Base-by-base conservation (phyloP, 1,140 invertebrate genomes). In the Zaprionus kolodkinae region DNA sequence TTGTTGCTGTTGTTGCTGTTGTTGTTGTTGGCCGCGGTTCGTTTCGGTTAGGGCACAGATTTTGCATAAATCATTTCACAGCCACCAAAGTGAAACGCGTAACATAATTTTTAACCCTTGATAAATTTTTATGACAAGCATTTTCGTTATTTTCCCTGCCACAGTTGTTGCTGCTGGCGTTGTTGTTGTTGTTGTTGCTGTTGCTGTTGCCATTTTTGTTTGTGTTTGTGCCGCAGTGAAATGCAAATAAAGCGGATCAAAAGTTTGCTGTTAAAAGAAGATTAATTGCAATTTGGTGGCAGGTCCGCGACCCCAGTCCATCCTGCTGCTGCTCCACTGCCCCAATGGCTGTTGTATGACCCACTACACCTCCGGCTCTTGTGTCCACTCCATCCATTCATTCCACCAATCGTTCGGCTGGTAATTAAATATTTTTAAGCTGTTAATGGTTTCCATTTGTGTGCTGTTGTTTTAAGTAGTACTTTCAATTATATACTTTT, bases 341-440 rank as follows among this genome's bases (percentile, higher is more conserved):
- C 7, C 40, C 40, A 17, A 45, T 45, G 40, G 40, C 40, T 45
- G 40, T 45, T 15, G 6, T n/a, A 40, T 40, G 38, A n/a, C n/a
- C 40, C n/a, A 6, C 40, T 15, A 10, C 33, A 10, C 33, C 43
- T 3, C 59, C 33, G 33, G 33, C 33, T 11, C 35, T 59, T 30
- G 2, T 35, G 30, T 40, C 15, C 56, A 4, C 40, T 15, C 36
- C 38, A 15, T 36, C 2, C 27, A 30, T 6, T 33, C 43, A 63
- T 33, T 27, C 45, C 35, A 17, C 21, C 59, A 40, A 43, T 56
- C 30, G 57, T 35, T 57, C 38, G 60, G 27, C 45, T 65, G 75
- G 84, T 87, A 87, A 87, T 87, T 87, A 87, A 87, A 87, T 89
- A 87, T 87, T 89, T 87, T 87, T 87, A 87, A 87, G 84, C 84